A percentile compares a stretch with the other conserved stretches of the same genome.
These are phyloP conservation scores for Netelia inedita DNA, from an alignment of 2,888 invertebrate species.

Conservation along the genomic window DNA sequence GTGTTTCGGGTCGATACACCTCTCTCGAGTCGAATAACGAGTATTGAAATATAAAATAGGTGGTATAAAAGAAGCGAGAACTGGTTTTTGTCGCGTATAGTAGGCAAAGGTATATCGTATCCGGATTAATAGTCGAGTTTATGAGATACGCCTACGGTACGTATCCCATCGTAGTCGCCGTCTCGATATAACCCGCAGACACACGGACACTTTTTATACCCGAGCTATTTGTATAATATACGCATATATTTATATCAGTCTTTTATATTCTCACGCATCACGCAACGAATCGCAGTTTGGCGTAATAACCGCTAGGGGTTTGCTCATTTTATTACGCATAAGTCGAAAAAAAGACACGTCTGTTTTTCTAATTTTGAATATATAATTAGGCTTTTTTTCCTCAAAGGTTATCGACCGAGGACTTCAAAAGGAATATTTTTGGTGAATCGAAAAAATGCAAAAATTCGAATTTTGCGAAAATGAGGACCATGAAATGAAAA, in stretches of 20 bases:
- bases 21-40: conserved; percentile 5
- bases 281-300: conserved; percentile 21
- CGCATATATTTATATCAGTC: not conserved
- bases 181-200: too few relatives aligned
- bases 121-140: not conserved
- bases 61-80: conserved; percentile 18
- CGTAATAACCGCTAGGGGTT: conserved; percentile 11
- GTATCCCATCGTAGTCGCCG: not conserved
- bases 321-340: not conserved
- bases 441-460: not conserved
- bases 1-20: conserved; percentile 33
- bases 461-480: not conserved
- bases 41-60: conserved; percentile 29
- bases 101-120: not conserved
- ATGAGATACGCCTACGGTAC: not conserved
- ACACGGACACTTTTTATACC: too few relatives aligned
- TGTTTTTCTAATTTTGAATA: not conserved
- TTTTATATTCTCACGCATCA: conserved; percentile 28
- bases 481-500: not conserved
- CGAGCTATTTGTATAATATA: not conserved
- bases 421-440: not conserved
- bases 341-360: not conserved
- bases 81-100: not conserved
- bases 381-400: not conserved
- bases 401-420: not conserved